These are phyloP conservation scores for Drosophila azteca DNA, from an alignment of 1,140 invertebrate species.

Conservation along the genomic window DNA sequence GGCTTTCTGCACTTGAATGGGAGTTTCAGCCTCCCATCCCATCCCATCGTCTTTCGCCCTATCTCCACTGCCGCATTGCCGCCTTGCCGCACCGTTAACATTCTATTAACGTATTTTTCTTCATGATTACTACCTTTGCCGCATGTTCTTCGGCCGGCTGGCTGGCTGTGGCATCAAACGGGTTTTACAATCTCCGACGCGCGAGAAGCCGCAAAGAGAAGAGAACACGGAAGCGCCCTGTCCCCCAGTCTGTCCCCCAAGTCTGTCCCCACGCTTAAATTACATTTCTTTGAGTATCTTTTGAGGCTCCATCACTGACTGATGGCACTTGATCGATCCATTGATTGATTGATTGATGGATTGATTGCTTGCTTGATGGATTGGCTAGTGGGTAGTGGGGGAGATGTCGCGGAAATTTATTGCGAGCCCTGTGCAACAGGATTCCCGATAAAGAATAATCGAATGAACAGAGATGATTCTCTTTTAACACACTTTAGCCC, in stretches of 20 bases:
- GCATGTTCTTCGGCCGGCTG: background rate
- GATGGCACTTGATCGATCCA: slow-evolving; percentile 59
- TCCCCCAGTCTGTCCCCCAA: slow-evolving; percentile 4
- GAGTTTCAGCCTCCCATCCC: no score
- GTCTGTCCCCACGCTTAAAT: slow-evolving; percentile 45
- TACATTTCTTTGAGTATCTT: slow-evolving; percentile 61
- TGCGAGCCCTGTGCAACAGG: background rate
- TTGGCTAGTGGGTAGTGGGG: slow-evolving; percentile 20
- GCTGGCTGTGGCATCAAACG: slow-evolving; percentile 57
- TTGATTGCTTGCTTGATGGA: slow-evolving; percentile 53
- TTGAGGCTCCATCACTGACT: slow-evolving; percentile 27
- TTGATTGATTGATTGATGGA: slow-evolving; percentile 63
- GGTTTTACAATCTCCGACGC: slow-evolving; percentile 54
- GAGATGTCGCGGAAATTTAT: slow-evolving; percentile 8
- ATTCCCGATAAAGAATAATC: no score
- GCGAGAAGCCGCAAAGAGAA: slow-evolving; percentile 7
- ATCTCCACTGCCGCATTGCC: background rate
- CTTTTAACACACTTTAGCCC: no score
- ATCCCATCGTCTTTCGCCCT: background rate
- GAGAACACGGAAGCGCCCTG: slow-evolving; percentile 42
- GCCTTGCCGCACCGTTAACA: slow-evolving; percentile 51
- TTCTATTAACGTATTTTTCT: slow-evolving; percentile 67
- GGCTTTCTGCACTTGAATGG: slow-evolving; percentile 11
- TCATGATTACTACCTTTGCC: slow-evolving; percentile 31
- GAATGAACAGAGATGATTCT: no score